Percentiles rank a stretch among this genome's conserved stretches.
Conservation (phyloP, 2,888 invertebrate genomes). For the Pristionchus arcanus region DNA sequence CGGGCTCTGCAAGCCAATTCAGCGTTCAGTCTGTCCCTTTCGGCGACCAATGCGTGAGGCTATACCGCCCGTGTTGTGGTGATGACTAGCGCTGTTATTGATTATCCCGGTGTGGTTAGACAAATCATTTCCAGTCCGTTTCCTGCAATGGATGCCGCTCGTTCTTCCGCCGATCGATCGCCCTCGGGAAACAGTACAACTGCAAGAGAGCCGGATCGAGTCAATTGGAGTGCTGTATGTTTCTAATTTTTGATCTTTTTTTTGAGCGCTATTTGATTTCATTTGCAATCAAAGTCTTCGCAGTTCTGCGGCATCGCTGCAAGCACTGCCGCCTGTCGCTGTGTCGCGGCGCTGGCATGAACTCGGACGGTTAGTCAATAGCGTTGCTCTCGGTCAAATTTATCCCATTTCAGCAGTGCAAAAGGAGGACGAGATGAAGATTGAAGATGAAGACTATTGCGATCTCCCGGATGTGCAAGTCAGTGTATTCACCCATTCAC, state of each 20-base stretch:
- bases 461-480: not conserved
- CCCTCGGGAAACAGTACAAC: not conserved
- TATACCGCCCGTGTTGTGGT: too few relatives aligned
- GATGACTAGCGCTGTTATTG: too few relatives aligned
- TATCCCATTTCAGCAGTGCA: not conserved
- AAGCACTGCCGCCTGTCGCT: not conserved
- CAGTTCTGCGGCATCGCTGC: not conserved
- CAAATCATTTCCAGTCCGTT: not conserved
- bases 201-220: not conserved
- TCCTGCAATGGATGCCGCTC: constrained; percentile 38
- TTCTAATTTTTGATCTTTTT: too few relatives aligned
- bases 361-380: not conserved
- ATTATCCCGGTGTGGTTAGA: too few relatives aligned
- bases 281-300: too few relatives aligned
- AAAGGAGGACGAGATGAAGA: not conserved
- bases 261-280: too few relatives aligned
- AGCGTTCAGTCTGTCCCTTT: too few relatives aligned
- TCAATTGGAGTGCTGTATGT: not conserved
- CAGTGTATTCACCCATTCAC: too few relatives aligned
- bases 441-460: not conserved
- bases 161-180: constrained; percentile 1
- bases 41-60: too few relatives aligned
- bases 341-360: not conserved
- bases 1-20: too few relatives aligned
- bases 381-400: not conserved